Evolutionary conservation across 37 sponge, comb jelly and placozoan species (phyloP), one percentile per base, ranked within the genome.

Genomic region (Dysidea cf. avara): DNA sequence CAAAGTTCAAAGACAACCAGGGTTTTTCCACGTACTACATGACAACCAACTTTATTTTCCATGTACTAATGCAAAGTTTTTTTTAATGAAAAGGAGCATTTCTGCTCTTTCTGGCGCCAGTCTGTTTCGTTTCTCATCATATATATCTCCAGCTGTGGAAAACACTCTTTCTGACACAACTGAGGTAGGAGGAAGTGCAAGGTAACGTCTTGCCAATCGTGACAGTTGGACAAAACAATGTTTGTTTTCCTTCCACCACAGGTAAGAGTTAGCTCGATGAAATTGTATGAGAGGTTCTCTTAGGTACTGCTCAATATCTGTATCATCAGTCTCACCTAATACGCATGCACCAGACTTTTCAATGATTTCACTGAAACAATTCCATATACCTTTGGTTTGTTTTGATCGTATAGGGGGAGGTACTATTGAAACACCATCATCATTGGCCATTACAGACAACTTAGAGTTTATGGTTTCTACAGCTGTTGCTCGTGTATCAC

Each of bases 31-130:
- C n/a, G n/a, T n/a, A n/a, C n/a, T n/a, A n/a, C n/a, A n/a, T n/a
- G n/a, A n/a, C n/a, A n/a, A n/a, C n/a, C n/a, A n/a, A 43, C 7
- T 43, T 12, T 43, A 43, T 43, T 43, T 43, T 12, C 46, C 46
- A 43, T 43, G 5, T 43, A 43, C 9, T 43, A 43, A 43, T 5
- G 46, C 5, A 36, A 17, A 38, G 11, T 71, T 52, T 32, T n/a
- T 71, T 53, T 71, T 71, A 30, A 71, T 71, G 36, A 71, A 71
- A 3, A 71, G 71, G 5, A 71, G 71, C 24, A 30, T 50, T 26
- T 71, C 71, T 9, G 71, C 71, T 5, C 35, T 51, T 53, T 71
- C 56, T 29, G 71, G 71, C 7, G n/a, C 32, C 7, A 71, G 35
- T 68, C 28, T 24, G 31, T 53, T 71, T 22, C 71, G 12, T 30